phyloP scores from a whole-genome alignment of 2,888 invertebrate genomes.

The Mamestra brassicae region DNA sequence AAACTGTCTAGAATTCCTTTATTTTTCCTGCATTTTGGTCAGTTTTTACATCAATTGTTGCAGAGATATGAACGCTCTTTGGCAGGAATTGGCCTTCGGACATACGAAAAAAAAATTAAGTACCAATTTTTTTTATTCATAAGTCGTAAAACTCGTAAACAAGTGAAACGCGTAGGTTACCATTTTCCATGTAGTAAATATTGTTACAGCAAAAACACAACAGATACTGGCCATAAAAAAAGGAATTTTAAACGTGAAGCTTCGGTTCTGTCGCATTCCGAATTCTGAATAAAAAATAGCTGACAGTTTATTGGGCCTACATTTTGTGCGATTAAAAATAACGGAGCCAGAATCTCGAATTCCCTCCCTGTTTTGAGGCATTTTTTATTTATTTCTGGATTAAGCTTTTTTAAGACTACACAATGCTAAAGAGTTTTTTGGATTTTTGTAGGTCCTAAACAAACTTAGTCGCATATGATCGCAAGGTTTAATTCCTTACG shows the following conservation, averaged over 20 bases:
- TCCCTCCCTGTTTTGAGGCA: neutral
- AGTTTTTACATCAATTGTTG: no score
- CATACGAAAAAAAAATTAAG: no score
- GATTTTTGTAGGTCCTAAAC: neutral
- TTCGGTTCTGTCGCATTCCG: slow-evolving; percentile 29
- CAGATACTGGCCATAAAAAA: slow-evolving; percentile 46
- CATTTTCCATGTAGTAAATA: slow-evolving; percentile 24
- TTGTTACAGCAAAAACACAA: slow-evolving; percentile 27
- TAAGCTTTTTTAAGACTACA: neutral
- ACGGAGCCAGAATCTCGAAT: neutral
- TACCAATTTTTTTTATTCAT: neutral
- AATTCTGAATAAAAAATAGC: slow-evolving; percentile 52
- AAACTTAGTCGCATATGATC: neutral
- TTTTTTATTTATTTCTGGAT: slow-evolving; percentile 12
- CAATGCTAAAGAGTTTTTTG: neutral
- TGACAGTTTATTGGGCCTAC: slow-evolving; percentile 35
- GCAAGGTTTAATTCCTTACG: neutral
- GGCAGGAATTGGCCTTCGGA: no score
- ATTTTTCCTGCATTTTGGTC: no score
- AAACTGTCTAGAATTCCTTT: no score
- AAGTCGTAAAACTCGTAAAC: slow-evolving; percentile 4
- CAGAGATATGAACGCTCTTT: no score
- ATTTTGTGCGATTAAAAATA: slow-evolving; percentile 41
- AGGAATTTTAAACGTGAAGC: slow-evolving; percentile 44
- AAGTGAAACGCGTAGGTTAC: slow-evolving; percentile 15